Conservation (phyloP, 2,113 vertebrate species). For the Aramus guarauna region DNA sequence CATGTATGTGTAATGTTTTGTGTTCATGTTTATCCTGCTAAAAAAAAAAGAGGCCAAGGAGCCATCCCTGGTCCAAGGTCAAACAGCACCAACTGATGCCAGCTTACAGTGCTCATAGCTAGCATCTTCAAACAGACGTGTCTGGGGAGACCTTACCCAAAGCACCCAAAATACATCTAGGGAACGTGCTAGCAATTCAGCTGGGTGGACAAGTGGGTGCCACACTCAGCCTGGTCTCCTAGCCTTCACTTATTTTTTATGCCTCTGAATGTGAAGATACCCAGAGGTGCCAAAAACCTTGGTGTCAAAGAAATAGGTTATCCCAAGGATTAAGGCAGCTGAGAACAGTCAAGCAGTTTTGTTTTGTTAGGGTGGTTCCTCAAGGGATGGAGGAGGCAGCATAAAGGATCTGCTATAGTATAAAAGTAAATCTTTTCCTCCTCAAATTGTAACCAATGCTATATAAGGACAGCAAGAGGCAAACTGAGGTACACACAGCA, state of each 20-base stretch:
- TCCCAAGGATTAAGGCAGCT: not conserved
- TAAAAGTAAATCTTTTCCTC: not conserved
- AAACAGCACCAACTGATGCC: not conserved
- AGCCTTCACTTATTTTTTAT: not conserved
- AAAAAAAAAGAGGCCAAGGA: not conserved
- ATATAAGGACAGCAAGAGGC: not conserved
- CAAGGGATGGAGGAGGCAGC: not conserved
- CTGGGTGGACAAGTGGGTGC: not conserved
- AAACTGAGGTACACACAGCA: not conserved
- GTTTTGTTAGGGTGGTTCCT: not conserved
- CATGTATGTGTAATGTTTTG: not conserved
- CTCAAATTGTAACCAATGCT: not conserved
- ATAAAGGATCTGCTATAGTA: not conserved
- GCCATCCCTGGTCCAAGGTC: not conserved
- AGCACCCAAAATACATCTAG: not conserved
- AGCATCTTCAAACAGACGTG: accelerated
- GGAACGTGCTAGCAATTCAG: not conserved
- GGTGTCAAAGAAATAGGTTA: not conserved
- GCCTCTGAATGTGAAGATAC: not conserved
- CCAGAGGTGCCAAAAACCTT: not conserved
- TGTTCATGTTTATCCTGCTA: not conserved
- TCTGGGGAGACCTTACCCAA: not conserved
- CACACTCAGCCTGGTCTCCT: accelerated
- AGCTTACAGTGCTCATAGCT: not conserved
- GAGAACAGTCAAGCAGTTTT: not conserved